Evolutionary conservation across 2,888 invertebrate genomes (phyloP).

Genomic region (Dolichomitus sp.): DNA sequence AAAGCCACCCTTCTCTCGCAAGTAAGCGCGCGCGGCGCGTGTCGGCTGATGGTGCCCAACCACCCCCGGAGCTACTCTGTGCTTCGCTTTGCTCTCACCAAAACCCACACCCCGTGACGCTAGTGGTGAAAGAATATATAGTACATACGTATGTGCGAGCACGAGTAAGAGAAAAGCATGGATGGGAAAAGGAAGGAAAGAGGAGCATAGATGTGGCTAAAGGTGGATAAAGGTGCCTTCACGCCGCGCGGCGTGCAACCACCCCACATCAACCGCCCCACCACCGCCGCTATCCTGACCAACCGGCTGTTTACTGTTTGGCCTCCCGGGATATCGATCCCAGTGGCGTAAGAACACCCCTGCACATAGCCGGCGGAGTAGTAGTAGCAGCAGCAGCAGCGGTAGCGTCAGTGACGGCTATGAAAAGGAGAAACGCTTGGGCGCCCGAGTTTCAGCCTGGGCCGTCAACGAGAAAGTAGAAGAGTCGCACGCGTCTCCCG

Average conservation of each 20-base stretch:
- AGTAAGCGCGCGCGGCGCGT: slow-evolving; percentile 60
- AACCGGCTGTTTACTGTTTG: slow-evolving; percentile 86
- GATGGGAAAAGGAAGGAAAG: slow-evolving; percentile 31
- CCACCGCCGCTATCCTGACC: slow-evolving; percentile 83
- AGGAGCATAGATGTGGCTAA: slow-evolving; percentile 36
- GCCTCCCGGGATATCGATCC: slow-evolving; percentile 86
- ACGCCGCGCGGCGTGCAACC: slow-evolving; percentile 68
- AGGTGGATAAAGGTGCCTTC: slow-evolving; percentile 66
- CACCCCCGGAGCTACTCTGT: background rate
- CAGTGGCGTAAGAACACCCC: slow-evolving; percentile 84
- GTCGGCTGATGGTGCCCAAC: slow-evolving; percentile 53
- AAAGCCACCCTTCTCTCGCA: slow-evolving; percentile 60
- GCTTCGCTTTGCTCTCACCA: slow-evolving; percentile 1
- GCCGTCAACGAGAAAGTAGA: slow-evolving; percentile 40
- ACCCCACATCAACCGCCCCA: slow-evolving; percentile 71
- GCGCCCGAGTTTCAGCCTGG: slow-evolving; percentile 54
- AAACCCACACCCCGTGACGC: slow-evolving; percentile 21
- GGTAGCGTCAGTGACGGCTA: slow-evolving; percentile 48
- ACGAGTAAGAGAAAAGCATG: background rate
- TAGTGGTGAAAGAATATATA: background rate
- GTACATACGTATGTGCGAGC: slow-evolving; percentile 1
- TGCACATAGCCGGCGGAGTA: slow-evolving; percentile 56
- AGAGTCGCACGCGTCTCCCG: slow-evolving; percentile 39
- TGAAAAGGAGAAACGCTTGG: slow-evolving; percentile 57
- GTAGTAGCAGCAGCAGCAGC: slow-evolving; percentile 41